Evolutionary conservation across 2,797 vertebrate species (phyloP).

Genomic region (Premnoplex brunnescens): DNA sequence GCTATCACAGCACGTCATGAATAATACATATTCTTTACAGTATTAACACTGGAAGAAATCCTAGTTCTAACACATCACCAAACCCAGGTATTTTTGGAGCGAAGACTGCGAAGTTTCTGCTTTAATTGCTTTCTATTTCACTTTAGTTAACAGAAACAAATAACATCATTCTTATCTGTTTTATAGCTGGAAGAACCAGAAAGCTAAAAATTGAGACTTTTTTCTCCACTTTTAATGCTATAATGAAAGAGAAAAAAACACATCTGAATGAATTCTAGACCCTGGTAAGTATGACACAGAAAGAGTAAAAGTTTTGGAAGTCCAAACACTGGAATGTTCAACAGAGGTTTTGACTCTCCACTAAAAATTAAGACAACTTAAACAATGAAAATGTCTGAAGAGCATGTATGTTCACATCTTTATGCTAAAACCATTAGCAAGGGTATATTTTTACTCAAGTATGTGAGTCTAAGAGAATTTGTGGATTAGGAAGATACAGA

Average conservation of each 20-base stretch:
- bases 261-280: not conserved
- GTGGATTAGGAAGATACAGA: too few relatives aligned
- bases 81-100: not conserved
- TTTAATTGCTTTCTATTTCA: not conserved
- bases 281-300: not conserved
- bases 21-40: not conserved
- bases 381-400: not conserved
- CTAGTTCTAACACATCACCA: not conserved
- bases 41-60: not conserved
- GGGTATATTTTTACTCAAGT: too few relatives aligned
- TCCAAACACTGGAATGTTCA: not conserved
- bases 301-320: not conserved
- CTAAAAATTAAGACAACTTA: not conserved
- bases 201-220: not conserved
- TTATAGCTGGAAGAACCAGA: not conserved
- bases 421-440: too few relatives aligned
- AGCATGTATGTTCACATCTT: accelerated
- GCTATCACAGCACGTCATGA: not conserved
- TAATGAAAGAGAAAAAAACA: not conserved
- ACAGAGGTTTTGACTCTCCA: not conserved
- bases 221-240: not conserved
- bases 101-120: not conserved
- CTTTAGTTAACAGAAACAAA: not conserved
- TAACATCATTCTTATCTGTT: not conserved
- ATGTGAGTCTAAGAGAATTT: too few relatives aligned